Base-by-base conservation (phyloP, 1,140 invertebrate genomes). In the Zaprionus gabonicus region DNA sequence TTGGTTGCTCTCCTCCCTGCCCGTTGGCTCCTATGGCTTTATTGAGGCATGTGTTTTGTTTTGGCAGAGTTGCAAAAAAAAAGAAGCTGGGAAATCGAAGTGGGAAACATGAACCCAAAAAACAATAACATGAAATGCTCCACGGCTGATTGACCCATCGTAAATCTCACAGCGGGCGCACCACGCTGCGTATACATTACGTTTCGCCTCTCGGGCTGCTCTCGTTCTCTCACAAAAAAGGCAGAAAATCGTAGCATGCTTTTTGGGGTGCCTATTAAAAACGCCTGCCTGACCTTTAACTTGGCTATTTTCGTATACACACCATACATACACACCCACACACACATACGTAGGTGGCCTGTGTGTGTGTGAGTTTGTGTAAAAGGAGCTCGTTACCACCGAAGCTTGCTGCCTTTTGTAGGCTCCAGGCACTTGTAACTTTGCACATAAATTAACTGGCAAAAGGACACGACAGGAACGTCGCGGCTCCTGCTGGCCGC, bases 391-490 rank as follows among this genome's bases (percentile, higher is more conserved):
- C 75, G 76, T 87, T 71, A 66, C 27, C 74, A 12, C 4, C 6
- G 60, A 55, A 46, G 41, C 41, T 20, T 20, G 68, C 34, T 63
- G 72, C 58, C 59, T 71, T 51, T 25, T 71, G 73, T 76, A 71
- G 59, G 78, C 84, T 81, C 65, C 60, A 71, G 85, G 84, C 84
- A 87, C 84, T 87, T 87, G 84, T 90, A 87, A 88, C 84, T 87
- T 87, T 87, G 57, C 85, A 84, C 84, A 87, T 87, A 87, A 87
- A 90, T 87, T 87, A 87, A 87, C 84, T 87, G 84, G 78, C 84
- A 84, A 84, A 86, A 90, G 78, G 72, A 72, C 84, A 84, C 75
- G 15, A 31, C 51, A 66, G 36, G 23, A 44, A 25, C 64, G 53
- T 46, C 25, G 20, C 20, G 41, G 6, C 41, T 15, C 41, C n/a